Evolutionary conservation across 2,888 invertebrate species (phyloP), one percentile per base, ranked within the genome.

Genomic region (Barypeithes pellucidus): DNA sequence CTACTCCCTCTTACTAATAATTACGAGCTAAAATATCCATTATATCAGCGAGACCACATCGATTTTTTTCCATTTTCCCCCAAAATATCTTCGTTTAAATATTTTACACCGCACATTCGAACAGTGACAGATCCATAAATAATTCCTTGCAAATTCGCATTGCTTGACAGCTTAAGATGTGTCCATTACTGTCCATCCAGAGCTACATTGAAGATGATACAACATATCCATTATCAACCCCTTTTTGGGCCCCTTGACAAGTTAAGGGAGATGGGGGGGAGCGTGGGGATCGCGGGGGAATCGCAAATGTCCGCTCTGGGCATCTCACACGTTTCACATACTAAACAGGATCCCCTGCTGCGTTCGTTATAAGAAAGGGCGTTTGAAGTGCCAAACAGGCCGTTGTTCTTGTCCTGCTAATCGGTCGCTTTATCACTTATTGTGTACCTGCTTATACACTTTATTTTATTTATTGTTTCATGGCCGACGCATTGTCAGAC

Each of bases 321-420:
- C 84, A 81, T 83, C 84, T 84, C 84, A 82, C 84, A 82, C 84
- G 84, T 83, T 84, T 84, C 84, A 84, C 85, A 85, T 85, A 85
- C 84, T 84, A 84, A 85, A 84, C 84, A 83, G 84, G 79, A 80
- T 79, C 80, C 79, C 80, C 81, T 80, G 82, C 65, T 72, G 72
- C 66, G 75, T 71, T 74, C 63, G 73, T 73, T 73, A 68, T 68
- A 73, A 73, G 73, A 68, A 62, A 62, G 52, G 54, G 54, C 69
- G 47, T n/a, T 9, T 9, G 14, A 36, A 0, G 12, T 33, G 4
- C 1, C 0, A 18, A 3, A 22, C 50, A 69, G 69, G 69, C 69
- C 69, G 41, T 43, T 61, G 18, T 50, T 8, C 57, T 18, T 12
- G n/a, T 0, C 9, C 8, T 29, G 4, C 2, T 29, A 7, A 2